phyloP scores from a whole-genome alignment of 2,113 vertebrate genomes.

The Columba janthina region DNA sequence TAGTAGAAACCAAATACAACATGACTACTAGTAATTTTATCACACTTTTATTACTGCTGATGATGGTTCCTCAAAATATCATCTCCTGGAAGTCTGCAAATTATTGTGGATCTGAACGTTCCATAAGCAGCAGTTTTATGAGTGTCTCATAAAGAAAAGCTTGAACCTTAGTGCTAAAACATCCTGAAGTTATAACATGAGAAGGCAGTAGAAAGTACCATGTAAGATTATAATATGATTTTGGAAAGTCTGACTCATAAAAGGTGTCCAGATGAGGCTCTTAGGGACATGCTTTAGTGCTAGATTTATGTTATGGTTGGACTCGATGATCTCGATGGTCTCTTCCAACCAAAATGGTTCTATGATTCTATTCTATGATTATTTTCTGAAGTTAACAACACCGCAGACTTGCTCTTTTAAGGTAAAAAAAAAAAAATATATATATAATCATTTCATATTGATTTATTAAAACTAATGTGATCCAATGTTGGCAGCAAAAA shows the following conservation, averaged over 20 bases:
- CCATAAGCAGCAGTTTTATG: neutral
- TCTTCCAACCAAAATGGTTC: too few species aligned
- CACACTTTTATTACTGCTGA: neutral
- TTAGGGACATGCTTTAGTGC: too few species aligned
- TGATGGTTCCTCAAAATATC: neutral
- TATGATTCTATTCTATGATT: too few species aligned
- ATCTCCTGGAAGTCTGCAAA: neutral
- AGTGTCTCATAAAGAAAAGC: neutral
- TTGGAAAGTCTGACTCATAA: neutral
- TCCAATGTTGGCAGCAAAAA: neutral
- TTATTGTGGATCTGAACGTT: neutral
- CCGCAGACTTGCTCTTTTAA: neutral
- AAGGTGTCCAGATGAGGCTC: too few species aligned
- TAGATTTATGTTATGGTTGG: too few species aligned
- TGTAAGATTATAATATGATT: neutral
- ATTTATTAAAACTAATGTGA: neutral
- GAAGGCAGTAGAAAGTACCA: neutral
- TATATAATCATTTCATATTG: neutral
- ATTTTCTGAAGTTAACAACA: neutral
- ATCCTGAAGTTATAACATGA: neutral
- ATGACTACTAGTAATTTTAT: neutral
- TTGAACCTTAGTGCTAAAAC: neutral
- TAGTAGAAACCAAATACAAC: neutral
- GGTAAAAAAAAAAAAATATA: neutral
- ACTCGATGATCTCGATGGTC: too few species aligned